phyloP scores from a whole-genome alignment of 2,797 vertebrate genomes.

The Xyrichtys novacula region DNA sequence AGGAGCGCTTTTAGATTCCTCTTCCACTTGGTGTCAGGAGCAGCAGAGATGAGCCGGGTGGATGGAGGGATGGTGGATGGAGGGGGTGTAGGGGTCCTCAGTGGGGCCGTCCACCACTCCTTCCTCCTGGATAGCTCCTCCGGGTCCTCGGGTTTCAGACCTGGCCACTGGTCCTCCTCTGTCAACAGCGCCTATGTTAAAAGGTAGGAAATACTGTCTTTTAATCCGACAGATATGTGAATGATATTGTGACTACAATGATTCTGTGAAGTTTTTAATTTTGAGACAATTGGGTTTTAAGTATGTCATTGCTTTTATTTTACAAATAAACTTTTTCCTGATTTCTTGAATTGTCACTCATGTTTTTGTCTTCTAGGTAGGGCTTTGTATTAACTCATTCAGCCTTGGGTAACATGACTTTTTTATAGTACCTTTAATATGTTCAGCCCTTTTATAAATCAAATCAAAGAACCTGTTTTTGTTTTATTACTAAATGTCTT shows the following conservation, averaged over 20 bases:
- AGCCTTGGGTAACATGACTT: not conserved
- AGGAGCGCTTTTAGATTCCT: too few relatives aligned
- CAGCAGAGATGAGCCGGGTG: too few relatives aligned
- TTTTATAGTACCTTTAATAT: not conserved
- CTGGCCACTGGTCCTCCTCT: too few relatives aligned
- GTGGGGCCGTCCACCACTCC: too few relatives aligned
- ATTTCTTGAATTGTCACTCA: slow-evolving; percentile 5
- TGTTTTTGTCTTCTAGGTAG: slow-evolving; percentile 61
- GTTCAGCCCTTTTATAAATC: not conserved
- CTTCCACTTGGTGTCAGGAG: too few relatives aligned
- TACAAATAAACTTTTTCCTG: slow-evolving; percentile 24
- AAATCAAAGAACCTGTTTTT: not conserved
- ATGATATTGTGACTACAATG: slow-evolving; percentile 6
- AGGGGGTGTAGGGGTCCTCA: too few relatives aligned
- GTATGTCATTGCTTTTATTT: slow-evolving; percentile 24
- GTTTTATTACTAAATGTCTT: too few relatives aligned
- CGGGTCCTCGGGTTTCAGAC: too few relatives aligned
- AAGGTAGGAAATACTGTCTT: not conserved
- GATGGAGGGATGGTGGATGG: too few relatives aligned
- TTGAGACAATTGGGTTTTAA: slow-evolving; percentile 14
- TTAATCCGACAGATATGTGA: not conserved
- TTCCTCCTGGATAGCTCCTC: too few relatives aligned
- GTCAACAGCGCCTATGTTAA: too few relatives aligned
- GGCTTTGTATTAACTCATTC: slow-evolving; percentile 39
- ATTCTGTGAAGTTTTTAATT: slow-evolving; percentile 21